These are phyloP conservation scores for Hemiprocne comata DNA, from an alignment of 2,113 vertebrate genomes.

Conservation along the genomic window DNA sequence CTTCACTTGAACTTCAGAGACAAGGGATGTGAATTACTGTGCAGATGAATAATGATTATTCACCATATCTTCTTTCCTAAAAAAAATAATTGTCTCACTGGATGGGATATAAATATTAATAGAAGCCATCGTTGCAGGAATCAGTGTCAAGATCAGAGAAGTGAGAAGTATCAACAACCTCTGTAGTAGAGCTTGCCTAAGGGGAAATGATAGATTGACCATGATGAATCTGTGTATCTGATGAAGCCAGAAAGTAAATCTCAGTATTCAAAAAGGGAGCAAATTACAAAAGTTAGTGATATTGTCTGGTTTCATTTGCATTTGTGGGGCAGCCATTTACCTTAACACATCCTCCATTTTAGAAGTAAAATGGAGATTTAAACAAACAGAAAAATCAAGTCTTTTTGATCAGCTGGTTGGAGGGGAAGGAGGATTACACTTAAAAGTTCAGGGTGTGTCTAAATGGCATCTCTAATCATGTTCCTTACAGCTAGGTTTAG, in stretches of 20 bases:
- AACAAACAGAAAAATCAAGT: background rate
- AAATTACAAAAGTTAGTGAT: background rate
- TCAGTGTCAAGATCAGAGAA: conserved; percentile 55
- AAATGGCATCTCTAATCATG: background rate
- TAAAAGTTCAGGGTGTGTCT: background rate
- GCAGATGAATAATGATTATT: conserved; percentile 60
- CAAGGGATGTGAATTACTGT: conserved; percentile 51
- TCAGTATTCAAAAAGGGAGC: conserved; percentile 14
- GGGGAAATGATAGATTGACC: background rate
- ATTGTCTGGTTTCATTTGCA: background rate
- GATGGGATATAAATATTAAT: conserved; percentile 73
- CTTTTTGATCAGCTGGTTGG: background rate
- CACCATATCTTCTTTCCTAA: background rate
- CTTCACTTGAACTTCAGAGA: conserved; percentile 51
- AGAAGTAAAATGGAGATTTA: background rate
- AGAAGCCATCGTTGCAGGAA: conserved; percentile 48
- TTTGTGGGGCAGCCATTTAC: background rate
- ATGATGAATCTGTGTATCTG: background rate
- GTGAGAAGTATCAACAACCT: conserved; percentile 14
- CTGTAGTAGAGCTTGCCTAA: conserved; percentile 35
- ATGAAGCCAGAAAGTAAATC: background rate
- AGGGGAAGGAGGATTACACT: background rate
- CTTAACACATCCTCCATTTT: background rate
- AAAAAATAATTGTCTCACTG: conserved; percentile 60
- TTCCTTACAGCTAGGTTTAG: background rate